Percentiles rank a stretch among this genome's conserved stretches.
phyloP scores from a whole-genome alignment of 1,140 invertebrate genomes.

The Bombus waltoni region DNA sequence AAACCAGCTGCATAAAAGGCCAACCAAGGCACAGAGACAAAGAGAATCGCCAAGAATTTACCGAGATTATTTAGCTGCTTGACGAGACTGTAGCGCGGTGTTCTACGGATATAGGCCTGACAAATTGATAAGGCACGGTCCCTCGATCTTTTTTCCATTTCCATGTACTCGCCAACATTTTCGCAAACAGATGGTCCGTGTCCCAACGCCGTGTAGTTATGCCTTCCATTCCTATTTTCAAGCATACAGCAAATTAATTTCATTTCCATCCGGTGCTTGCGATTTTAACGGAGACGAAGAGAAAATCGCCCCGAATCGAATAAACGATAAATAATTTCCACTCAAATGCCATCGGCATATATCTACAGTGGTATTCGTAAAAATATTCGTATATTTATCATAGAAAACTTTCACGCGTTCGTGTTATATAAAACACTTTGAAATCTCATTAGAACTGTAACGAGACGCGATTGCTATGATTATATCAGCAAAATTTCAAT shows the following conservation, averaged over 20 bases:
- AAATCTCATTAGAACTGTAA: too few relatives aligned
- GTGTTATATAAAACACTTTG: too few relatives aligned
- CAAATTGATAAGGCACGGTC: slow-evolving; percentile 86
- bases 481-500: too few relatives aligned
- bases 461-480: too few relatives aligned
- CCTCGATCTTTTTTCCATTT: slow-evolving; percentile 85
- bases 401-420: too few relatives aligned
- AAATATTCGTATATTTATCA: too few relatives aligned
- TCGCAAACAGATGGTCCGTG: slow-evolving; percentile 82
- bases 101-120: slow-evolving; percentile 86
- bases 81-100: slow-evolving; percentile 88
- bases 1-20: neutral
- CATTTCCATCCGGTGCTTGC: neutral
- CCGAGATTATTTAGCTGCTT: slow-evolving; percentile 91
- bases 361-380: too few relatives aligned
- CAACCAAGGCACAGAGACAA: neutral
- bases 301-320: neutral
- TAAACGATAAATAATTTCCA: neutral
- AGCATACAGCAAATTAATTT: slow-evolving; percentile 17
- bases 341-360: neutral
- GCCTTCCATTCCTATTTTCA: slow-evolving; percentile 83
- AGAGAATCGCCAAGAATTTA: slow-evolving; percentile 64
- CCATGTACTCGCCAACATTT: slow-evolving; percentile 84
- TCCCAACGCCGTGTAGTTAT: slow-evolving; percentile 88
- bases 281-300: neutral